Conservation (phyloP, 1,140 invertebrate genomes). For the Scaptomyza hsui region DNA sequence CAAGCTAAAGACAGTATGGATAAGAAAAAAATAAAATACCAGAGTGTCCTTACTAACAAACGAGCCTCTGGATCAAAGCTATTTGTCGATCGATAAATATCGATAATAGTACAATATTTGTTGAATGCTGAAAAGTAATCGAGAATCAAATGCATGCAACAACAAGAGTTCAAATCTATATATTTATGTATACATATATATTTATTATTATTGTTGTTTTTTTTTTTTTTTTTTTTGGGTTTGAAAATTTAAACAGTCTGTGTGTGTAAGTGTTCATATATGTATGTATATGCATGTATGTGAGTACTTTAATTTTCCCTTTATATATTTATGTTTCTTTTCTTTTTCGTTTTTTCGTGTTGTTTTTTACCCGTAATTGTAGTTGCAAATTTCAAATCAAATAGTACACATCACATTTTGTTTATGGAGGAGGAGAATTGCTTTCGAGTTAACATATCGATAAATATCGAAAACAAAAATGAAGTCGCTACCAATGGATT, state of each 20-base stretch:
- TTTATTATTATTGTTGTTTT: slow-evolving; percentile 17
- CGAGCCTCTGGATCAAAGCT: slow-evolving; percentile 26
- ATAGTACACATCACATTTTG: slow-evolving; percentile 44
- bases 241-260: slow-evolving; percentile 42
- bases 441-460: background rate
- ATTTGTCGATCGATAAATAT: slow-evolving; percentile 25
- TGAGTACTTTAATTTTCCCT: slow-evolving; percentile 12
- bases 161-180: slow-evolving; percentile 49
- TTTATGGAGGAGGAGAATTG: slow-evolving; percentile 29
- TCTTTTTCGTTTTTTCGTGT: slow-evolving; percentile 44
- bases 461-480: background rate
- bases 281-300: slow-evolving; percentile 18
- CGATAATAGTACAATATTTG: slow-evolving; percentile 19
- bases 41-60: background rate
- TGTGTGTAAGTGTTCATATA: slow-evolving; percentile 20
- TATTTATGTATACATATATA: background rate
- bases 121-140: slow-evolving; percentile 26
- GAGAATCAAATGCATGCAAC: slow-evolving; percentile 44
- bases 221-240: slow-evolving; percentile 12
- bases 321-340: slow-evolving; percentile 26
- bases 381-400: slow-evolving; percentile 63
- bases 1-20: slow-evolving; percentile 26
- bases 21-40: background rate
- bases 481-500: background rate
- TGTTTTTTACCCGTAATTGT: slow-evolving; percentile 70